A percentile compares a stretch with the other conserved stretches of the same genome.
These are phyloP conservation scores for Herminia tarsipennalis DNA, from an alignment of 2,888 invertebrate species.

Conservation along the genomic window DNA sequence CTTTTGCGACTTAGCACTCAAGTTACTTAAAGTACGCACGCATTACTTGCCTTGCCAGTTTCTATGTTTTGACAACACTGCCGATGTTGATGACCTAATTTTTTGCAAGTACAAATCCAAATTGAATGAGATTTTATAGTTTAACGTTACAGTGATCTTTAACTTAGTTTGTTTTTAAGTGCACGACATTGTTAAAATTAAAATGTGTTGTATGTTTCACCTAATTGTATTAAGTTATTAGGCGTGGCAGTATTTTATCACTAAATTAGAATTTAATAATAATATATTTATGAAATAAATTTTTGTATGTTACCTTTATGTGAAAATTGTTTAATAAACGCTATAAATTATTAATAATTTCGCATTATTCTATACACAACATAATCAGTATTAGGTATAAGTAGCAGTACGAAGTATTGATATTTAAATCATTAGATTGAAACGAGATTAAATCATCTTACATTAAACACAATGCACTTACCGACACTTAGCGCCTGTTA, in stretches of 20 bases:
- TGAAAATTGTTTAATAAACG: slow-evolving; percentile 83
- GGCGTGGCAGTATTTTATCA: slow-evolving; percentile 80
- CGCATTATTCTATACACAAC: slow-evolving; percentile 79
- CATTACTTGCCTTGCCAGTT: slow-evolving; percentile 83
- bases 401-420: slow-evolving; percentile 33
- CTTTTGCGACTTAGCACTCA: slow-evolving; percentile 54
- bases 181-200: slow-evolving; percentile 83
- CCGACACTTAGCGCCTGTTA: slow-evolving; percentile 50
- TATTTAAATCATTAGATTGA: slow-evolving; percentile 17
- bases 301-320: slow-evolving; percentile 84
- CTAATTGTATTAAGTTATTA: slow-evolving; percentile 82
- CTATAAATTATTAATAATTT: slow-evolving; percentile 79
- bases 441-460: slow-evolving; percentile 31
- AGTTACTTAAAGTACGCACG: slow-evolving; percentile 75
- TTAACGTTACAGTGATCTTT: slow-evolving; percentile 83
- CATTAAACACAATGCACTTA: slow-evolving; percentile 61
- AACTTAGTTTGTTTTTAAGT: slow-evolving; percentile 82
- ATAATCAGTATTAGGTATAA: slow-evolving; percentile 29
- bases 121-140: slow-evolving; percentile 83
- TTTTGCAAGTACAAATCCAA: slow-evolving; percentile 85
- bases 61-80: slow-evolving; percentile 83
- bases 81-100: slow-evolving; percentile 77
- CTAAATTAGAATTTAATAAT: slow-evolving; percentile 76
- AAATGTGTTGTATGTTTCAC: slow-evolving; percentile 83
- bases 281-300: slow-evolving; percentile 77